A percentile compares a stretch with the other conserved stretches of the same genome.
Conservation (phyloP, 1,140 invertebrate species). For the Microplitis mediator region DNA sequence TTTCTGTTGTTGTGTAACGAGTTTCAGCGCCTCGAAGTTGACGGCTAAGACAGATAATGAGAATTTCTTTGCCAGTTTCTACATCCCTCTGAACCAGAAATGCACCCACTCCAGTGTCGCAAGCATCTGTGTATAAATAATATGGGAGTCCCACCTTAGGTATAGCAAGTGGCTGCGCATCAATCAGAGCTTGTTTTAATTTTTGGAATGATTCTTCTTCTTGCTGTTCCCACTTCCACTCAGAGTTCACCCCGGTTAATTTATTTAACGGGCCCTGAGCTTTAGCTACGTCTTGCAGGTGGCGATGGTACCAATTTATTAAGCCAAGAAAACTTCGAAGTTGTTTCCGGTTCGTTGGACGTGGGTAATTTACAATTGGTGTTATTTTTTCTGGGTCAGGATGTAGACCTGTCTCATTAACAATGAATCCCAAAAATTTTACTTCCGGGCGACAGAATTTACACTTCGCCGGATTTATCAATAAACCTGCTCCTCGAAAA, state of each 20-base stretch:
- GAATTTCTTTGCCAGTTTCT: too few species aligned
- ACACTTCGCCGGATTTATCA: conserved; percentile 15
- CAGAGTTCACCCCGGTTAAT: neutral
- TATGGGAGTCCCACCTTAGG: too few species aligned
- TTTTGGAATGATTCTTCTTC: neutral
- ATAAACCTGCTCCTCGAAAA: conserved; percentile 6
- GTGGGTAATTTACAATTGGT: neutral
- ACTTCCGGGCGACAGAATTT: neutral
- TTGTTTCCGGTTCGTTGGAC: neutral
- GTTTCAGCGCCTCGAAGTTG: too few species aligned
- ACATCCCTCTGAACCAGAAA: too few species aligned
- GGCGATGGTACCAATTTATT: conserved; percentile 15
- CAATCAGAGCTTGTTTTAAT: too few species aligned
- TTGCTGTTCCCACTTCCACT: conserved; percentile 15
- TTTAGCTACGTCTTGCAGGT: neutral
- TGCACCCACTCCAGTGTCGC: too few species aligned
- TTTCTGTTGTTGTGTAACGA: too few species aligned
- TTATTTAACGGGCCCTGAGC: conserved; percentile 6
- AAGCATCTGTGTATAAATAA: too few species aligned
- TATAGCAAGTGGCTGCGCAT: too few species aligned
- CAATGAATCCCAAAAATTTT: conserved; percentile 14
- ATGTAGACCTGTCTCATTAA: conserved; percentile 5
- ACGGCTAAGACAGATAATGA: too few species aligned
- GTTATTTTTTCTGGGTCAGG: conserved; percentile 8
- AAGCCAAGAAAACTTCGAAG: conserved; percentile 3